Evolutionary conservation across 2,113 vertebrate species (phyloP).

Genomic region (Rhabdomys dilectus): DNA sequence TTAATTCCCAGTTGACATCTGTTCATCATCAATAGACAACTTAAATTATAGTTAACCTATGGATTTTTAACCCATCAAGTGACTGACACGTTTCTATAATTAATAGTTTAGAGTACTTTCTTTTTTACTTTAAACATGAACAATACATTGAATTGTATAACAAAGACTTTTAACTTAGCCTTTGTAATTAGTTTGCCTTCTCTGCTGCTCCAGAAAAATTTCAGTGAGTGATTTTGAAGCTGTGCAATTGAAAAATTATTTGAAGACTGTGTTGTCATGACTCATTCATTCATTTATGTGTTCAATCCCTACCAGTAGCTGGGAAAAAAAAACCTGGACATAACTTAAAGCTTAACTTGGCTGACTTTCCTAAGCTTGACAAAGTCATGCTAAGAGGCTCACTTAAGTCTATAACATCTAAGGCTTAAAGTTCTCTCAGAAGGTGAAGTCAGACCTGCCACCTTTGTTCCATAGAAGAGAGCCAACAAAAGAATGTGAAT

Average conservation of each 20-base stretch:
- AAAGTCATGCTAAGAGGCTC: constrained; percentile 55
- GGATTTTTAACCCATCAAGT: not conserved
- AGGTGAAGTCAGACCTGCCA: constrained; percentile 54
- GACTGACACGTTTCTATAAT: constrained; percentile 22
- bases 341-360: constrained; percentile 64
- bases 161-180: not conserved
- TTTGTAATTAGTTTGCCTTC: constrained; percentile 28
- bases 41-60: not conserved
- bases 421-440: constrained; percentile 35
- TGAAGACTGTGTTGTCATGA: constrained; percentile 29
- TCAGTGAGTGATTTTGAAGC: constrained; percentile 29
- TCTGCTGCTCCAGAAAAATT: constrained; percentile 35
- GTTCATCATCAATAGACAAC: constrained; percentile 22
- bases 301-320: constrained; percentile 17
- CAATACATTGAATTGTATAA: not conserved
- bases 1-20: not conserved
- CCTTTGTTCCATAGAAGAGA: constrained; percentile 50
- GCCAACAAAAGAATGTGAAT: not conserved
- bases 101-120: constrained; percentile 12
- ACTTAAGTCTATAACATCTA: constrained; percentile 57
- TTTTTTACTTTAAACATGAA: not conserved
- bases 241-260: constrained; percentile 13
- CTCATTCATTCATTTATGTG: constrained; percentile 62
- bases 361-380: constrained; percentile 60
- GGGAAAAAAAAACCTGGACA: constrained; percentile 39